These are phyloP conservation scores for Troides helena DNA, from an alignment of 2,888 invertebrate species.

Conservation along the genomic window DNA sequence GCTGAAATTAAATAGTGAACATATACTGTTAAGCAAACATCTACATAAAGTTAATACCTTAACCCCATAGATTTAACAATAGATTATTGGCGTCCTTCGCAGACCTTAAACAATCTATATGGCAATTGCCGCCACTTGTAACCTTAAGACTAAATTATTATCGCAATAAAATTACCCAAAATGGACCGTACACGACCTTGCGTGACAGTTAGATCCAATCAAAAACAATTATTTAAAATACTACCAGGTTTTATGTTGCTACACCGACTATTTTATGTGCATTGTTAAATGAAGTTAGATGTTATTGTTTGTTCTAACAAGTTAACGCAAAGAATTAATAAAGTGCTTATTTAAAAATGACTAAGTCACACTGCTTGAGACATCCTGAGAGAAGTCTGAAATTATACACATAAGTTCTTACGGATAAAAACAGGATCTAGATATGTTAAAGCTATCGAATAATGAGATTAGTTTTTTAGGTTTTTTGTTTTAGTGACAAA, in stretches of 20 bases:
- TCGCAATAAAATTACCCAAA: constrained; percentile 14
- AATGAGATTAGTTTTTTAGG: too few relatives aligned
- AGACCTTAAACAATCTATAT: background rate
- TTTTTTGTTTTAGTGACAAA: too few relatives aligned
- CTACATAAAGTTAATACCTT: background rate
- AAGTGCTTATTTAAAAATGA: too few relatives aligned
- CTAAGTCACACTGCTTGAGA: too few relatives aligned
- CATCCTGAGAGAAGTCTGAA: too few relatives aligned
- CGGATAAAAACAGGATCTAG: too few relatives aligned
- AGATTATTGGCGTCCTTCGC: background rate
- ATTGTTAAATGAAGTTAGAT: too few relatives aligned
- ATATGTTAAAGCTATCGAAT: too few relatives aligned
- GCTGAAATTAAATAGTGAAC: background rate
- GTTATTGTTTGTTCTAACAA: too few relatives aligned
- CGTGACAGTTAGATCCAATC: constrained; percentile 27
- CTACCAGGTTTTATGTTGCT: background rate
- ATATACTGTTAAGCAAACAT: background rate
- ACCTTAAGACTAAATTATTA: constrained; percentile 1
- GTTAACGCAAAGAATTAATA: too few relatives aligned
- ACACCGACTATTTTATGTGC: background rate
- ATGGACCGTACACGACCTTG: constrained; percentile 18
- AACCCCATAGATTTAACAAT: background rate
- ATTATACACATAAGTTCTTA: too few relatives aligned
- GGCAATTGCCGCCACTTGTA: background rate
- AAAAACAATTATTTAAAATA: constrained; percentile 7